phyloP scores from a whole-genome alignment of 2,113 vertebrate genomes.

The Psilopogon haemacephalus region DNA sequence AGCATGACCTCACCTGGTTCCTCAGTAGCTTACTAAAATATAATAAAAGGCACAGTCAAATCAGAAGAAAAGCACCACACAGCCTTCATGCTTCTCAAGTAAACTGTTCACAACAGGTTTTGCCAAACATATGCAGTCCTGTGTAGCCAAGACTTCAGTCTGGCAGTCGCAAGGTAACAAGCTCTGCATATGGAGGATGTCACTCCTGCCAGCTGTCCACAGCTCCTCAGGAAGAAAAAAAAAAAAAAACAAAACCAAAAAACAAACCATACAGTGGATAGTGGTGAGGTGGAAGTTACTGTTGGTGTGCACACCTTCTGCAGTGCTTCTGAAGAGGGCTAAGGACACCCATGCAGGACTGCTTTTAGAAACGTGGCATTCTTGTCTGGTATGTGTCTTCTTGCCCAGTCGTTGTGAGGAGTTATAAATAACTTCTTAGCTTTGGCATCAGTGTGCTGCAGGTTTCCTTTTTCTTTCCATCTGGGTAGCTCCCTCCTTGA shows the following conservation, averaged over 20 bases:
- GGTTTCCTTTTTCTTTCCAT: neutral
- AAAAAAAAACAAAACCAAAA: too few species aligned
- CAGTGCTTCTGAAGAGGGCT: neutral
- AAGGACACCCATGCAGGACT: neutral
- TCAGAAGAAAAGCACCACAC: neutral
- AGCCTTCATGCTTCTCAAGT: conserved; percentile 17
- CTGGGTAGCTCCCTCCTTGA: neutral
- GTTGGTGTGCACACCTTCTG: neutral
- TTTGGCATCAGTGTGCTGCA: neutral
- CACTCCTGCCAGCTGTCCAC: neutral
- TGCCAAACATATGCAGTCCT: conserved; percentile 40
- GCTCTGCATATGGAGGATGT: conserved; percentile 27
- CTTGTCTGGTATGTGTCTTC: neutral
- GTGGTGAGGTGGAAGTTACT: neutral
- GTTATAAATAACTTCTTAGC: neutral
- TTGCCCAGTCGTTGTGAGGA: neutral
- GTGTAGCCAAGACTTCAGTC: conserved; percentile 44
- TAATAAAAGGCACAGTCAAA: neutral
- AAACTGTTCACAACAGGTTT: conserved; percentile 43
- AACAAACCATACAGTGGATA: neutral
- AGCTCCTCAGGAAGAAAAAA: neutral
- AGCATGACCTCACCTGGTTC: neutral
- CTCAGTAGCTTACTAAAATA: neutral
- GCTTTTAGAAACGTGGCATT: neutral
- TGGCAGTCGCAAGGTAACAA: conserved; percentile 41